phyloP scores from a whole-genome alignment of 2,797 vertebrate genomes.

The Acipenser transmontanus region DNA sequence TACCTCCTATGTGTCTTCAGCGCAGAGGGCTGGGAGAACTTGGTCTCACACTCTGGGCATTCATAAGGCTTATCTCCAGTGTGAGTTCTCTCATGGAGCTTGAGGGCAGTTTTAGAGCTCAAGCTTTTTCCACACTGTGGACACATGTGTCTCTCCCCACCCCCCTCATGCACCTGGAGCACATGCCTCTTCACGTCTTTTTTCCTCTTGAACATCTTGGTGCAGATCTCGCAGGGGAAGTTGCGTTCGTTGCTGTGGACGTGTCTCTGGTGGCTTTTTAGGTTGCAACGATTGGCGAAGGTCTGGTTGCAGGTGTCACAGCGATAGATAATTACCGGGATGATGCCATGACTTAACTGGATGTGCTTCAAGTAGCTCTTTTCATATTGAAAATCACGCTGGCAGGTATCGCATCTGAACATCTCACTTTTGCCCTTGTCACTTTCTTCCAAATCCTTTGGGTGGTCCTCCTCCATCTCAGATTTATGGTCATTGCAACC shows the following conservation, averaged over 20 bases:
- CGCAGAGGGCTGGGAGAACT: slow-evolving; percentile 90
- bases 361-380: slow-evolving; percentile 89
- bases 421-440: slow-evolving; percentile 35
- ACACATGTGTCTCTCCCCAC: slow-evolving; percentile 71
- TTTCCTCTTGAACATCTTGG: slow-evolving; percentile 91
- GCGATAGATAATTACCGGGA: slow-evolving; percentile 70
- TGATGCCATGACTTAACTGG: slow-evolving; percentile 72
- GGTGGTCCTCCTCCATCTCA: slow-evolving; percentile 36
- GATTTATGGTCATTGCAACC: slow-evolving; percentile 3
- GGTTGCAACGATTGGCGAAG: slow-evolving; percentile 91
- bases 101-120: slow-evolving; percentile 85
- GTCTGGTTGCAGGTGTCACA: slow-evolving; percentile 85
- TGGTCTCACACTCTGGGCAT: slow-evolving; percentile 77
- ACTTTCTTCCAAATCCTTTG: slow-evolving; percentile 15
- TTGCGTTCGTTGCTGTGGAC: slow-evolving; percentile 90
- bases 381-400: slow-evolving; percentile 84
- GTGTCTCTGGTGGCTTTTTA: slow-evolving; percentile 88
- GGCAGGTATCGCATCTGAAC: slow-evolving; percentile 77
- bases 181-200: slow-evolving; percentile 88
- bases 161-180: slow-evolving; percentile 89
- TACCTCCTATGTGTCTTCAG: slow-evolving; percentile 95
- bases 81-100: slow-evolving; percentile 87
- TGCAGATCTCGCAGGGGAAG: slow-evolving; percentile 78
- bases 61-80: slow-evolving; percentile 81
- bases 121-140: slow-evolving; percentile 81